These are phyloP conservation scores for Pantherophis vulpinus DNA, from an alignment of 2,797 vertebrate species.

Conservation along the genomic window DNA sequence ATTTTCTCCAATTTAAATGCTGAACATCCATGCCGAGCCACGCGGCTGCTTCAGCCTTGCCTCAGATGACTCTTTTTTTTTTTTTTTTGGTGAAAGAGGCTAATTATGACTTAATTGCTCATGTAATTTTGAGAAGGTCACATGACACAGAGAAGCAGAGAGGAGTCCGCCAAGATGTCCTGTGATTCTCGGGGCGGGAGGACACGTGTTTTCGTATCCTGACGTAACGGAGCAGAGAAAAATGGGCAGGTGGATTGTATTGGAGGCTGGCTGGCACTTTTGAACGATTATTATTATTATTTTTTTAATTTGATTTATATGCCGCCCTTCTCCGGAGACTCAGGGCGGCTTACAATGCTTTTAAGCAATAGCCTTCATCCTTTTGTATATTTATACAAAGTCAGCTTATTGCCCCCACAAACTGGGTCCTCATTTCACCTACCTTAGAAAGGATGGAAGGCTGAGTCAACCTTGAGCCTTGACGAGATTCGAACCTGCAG, in stretches of 20 bases:
- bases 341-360: no score
- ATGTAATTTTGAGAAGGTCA: background rate
- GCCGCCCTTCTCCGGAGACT: no score
- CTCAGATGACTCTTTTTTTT: background rate
- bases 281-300: no score
- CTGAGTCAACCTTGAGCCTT: no score
- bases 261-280: background rate
- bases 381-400: no score
- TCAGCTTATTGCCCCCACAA: no score
- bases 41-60: background rate
- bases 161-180: no score
- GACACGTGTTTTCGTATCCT: background rate
- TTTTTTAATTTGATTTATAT: no score
- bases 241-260: background rate
- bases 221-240: background rate
- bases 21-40: background rate
- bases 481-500: no score
- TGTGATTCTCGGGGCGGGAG: background rate
- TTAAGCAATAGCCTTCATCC: no score
- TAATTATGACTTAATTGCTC: conserved; percentile 32
- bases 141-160: background rate
- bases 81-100: background rate
- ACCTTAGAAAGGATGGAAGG: no score
- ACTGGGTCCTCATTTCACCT: no score
- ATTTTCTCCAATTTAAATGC: background rate